Conservation (phyloP, 2,888 invertebrate genomes). For the Gortyna flavago region DNA sequence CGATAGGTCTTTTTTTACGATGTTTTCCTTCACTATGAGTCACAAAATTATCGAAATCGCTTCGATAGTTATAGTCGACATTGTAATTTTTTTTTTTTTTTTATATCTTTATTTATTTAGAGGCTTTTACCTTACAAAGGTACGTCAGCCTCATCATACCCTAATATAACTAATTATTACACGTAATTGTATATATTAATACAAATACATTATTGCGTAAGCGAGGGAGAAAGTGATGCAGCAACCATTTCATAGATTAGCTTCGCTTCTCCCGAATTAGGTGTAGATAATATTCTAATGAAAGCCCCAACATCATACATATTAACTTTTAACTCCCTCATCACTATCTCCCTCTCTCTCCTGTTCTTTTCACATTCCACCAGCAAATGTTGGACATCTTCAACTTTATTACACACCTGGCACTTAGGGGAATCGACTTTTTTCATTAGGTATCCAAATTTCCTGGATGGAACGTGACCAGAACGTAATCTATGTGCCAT, state of each 20-base stretch:
- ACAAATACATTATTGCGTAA: not conserved
- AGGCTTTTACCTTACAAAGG: too few relatives aligned
- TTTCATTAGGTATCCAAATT: too few relatives aligned
- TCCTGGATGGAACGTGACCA: too few relatives aligned
- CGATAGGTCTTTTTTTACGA: not conserved
- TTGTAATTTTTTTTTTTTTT: too few relatives aligned
- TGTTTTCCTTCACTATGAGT: not conserved
- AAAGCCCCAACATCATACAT: not conserved
- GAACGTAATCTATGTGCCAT: too few relatives aligned
- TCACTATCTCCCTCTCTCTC: not conserved
- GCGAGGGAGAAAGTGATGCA: not conserved
- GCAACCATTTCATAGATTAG: not conserved
- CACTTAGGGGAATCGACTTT: not conserved
- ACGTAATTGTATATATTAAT: not conserved
- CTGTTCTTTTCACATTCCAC: slow-evolving; percentile 1
- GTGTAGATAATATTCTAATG: not conserved
- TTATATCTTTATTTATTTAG: too few relatives aligned
- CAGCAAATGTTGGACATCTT: not conserved
- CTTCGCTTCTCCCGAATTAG: not conserved
- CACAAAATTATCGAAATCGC: not conserved
- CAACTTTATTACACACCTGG: not conserved
- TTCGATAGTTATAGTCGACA: not conserved
- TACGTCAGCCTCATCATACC: too few relatives aligned
- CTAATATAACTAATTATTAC: too few relatives aligned
- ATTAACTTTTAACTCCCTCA: not conserved